phyloP scores from a whole-genome alignment of 2,113 vertebrate species.

The Murina feae region DNA sequence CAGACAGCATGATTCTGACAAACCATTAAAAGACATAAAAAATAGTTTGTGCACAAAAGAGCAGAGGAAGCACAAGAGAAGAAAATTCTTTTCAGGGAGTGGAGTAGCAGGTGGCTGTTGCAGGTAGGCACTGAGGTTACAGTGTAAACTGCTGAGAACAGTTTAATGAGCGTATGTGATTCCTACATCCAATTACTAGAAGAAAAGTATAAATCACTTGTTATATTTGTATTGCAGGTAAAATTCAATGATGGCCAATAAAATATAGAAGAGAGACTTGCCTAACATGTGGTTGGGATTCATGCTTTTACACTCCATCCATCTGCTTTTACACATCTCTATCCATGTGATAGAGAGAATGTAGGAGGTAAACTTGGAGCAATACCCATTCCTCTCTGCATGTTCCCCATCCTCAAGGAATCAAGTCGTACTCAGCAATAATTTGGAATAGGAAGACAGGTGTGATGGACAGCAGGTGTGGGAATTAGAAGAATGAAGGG shows the following conservation, averaged over 20 bases:
- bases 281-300: background rate
- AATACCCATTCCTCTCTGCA: background rate
- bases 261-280: background rate
- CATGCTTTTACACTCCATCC: background rate
- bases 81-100: background rate
- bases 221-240: background rate
- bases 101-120: background rate
- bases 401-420: background rate
- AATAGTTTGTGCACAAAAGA: background rate
- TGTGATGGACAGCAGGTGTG: background rate
- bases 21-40: background rate
- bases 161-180: background rate
- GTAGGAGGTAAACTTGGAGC: background rate
- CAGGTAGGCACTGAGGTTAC: background rate
- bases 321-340: no score
- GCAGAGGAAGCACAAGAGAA: background rate
- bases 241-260: background rate
- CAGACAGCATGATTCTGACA: background rate
- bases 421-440: background rate
- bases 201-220: background rate
- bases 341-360: background rate
- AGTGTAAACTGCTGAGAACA: background rate
- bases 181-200: background rate
- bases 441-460: background rate
- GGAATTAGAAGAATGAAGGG: background rate